Base-by-base conservation (phyloP, 1,140 invertebrate species). In the Hycleus cichorii region DNA sequence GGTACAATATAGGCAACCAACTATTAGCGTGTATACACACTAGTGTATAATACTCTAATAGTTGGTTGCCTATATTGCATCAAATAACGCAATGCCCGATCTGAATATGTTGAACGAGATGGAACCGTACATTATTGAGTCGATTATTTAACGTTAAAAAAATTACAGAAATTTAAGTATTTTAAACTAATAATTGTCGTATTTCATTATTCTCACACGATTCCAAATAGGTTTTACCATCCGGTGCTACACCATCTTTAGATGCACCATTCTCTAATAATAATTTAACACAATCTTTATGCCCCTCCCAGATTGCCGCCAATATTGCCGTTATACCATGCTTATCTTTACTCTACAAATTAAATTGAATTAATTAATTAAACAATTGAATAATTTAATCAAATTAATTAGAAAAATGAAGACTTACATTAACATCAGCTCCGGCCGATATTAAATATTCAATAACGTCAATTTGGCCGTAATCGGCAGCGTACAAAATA, bases 291-390 rank as follows among this genome's bases (percentile, higher is more conserved):
- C 92, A 95, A 52, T 87, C 83, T 49, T 87, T 92, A 71, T 97
- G 94, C 47, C 92, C 93, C 78, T 97, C 94, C 91, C 91, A 97
- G 68, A 97, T 93, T 58, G 94, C 94, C 61, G 93, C 91, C 63
- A 97, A 74, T 40, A 97, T 78, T 18, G 92, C 87, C 55, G 88
- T 93, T 60, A 97, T 96, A 5, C 92, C 93, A 83, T 95, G 91
- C 77, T 95, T 95, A 73, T 97, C 94, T 73, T 83, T 83, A 50
- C 85, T 84, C 89, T 93, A 68, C 49, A 78, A 75, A 63, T 42
- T 10, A 42, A 42, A 6, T 1, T 9, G 6, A 42, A 42, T n/a
- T 42, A 10, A 3, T 8, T 3, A 7, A 39, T 39, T 7, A 1
- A 10, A 7, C 40, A 5, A 5, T 4, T 32, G 2, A 32, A 7